Evolutionary conservation across 1,140 invertebrate species (phyloP), one percentile per base, ranked within the genome.

Genomic region (Zaprionus africanus): DNA sequence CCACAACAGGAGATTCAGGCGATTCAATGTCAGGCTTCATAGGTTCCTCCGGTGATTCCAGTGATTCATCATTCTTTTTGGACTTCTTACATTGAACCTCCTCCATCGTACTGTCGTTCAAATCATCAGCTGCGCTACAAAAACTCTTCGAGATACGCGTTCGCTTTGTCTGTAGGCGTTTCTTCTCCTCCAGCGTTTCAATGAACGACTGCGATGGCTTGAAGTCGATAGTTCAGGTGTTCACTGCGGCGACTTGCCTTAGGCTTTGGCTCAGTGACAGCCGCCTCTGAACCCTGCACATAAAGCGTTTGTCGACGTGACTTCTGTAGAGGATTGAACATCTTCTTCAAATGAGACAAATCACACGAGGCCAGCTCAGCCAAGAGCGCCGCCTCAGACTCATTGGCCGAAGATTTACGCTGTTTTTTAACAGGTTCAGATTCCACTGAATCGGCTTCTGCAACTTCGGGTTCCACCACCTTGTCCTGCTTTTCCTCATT

Each of bases 171-270:
- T 17, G 68, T 15, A 64, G 41, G 0, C 41, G 31, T 6, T 82
- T 69, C 0, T 62, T 64, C 11, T 90, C 79, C 49, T 43, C 76
- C 5, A 92, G 12, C 26, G 76, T 81, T 60, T 92, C 84, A 15
- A 91, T 80, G 46, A 92, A 86, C 0, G 91, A 92, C 49, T 91
- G 84, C 13, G 90, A 92, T 11, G 91, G 90, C 26, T 80, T 82
- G 3, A 92, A 84, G 26, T 85, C 84, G 15, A 57, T 70, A 41
- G n/a, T 31, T 67, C 4, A 68, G 7, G 5, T 70, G 70, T 15
- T 83, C 79, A 38, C 90, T 91, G 28, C 85, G 86, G 1, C 86
- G 79, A 34, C 76, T 85, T 0, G 84, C 7, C n/a, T 88, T 87
- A 0, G 72, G 56, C 12, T 84, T 80, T 3, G 81, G 73, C 15